A percentile compares a stretch with the other conserved stretches of the same genome.
These are phyloP conservation scores for Scelioninae gen. 1 DNA, from an alignment of 2,888 invertebrate species.

Conservation along the genomic window DNA sequence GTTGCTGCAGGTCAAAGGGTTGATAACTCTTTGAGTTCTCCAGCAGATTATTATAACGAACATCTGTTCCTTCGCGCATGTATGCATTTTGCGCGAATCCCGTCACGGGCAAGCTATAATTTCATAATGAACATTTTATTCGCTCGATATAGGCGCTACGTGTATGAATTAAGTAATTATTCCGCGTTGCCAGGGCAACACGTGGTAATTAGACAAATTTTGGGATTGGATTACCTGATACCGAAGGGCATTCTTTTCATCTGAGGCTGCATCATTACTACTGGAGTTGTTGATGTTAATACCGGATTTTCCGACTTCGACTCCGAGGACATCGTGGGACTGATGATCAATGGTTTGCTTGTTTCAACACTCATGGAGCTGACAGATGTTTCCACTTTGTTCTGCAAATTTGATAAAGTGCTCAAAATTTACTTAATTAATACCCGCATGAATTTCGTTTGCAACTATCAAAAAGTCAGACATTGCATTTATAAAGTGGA, in stretches of 20 bases:
- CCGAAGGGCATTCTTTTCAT: conserved; percentile 63
- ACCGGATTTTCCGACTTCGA: conserved; percentile 44
- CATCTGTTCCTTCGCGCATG: conserved; percentile 46
- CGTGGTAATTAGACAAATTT: conserved; percentile 1
- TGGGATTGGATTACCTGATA: conserved; percentile 49
- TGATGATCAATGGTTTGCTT: conserved; percentile 37
- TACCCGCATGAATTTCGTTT: too few species aligned
- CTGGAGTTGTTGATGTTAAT: conserved; percentile 47
- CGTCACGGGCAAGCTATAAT: conserved; percentile 57
- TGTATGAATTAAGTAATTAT: conserved; percentile 35
- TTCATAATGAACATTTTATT: conserved; percentile 63
- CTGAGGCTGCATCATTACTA: conserved; percentile 57
- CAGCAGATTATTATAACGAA: conserved; percentile 60
- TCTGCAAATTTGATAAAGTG: conserved; percentile 30
- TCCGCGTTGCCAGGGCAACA: conserved; percentile 32
- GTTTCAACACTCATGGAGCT: conserved; percentile 40
- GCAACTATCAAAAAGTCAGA: too few species aligned
- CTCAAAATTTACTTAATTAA: too few species aligned
- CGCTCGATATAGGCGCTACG: conserved; percentile 19
- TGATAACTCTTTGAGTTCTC: conserved; percentile 71
- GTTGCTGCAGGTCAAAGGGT: conserved; percentile 71
- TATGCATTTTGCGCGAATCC: conserved; percentile 49
- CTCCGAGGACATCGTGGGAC: conserved; percentile 20
- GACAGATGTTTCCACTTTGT: conserved; percentile 25
- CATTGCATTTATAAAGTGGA: too few species aligned